Evolutionary conservation across 2,797 vertebrate species (phyloP).

Genomic region (Vireo griseus): DNA sequence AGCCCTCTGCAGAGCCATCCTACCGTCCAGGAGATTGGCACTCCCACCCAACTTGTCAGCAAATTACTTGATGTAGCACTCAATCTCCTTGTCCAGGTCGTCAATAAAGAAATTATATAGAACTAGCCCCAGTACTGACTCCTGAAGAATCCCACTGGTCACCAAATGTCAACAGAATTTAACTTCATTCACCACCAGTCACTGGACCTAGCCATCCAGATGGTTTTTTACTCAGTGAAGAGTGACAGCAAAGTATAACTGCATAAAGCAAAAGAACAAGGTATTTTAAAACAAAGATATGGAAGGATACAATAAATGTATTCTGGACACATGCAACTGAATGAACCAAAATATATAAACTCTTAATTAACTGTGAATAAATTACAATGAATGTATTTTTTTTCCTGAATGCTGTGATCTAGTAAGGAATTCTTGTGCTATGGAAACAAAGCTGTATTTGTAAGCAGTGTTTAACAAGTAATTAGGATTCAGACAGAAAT

Average conservation of each 20-base stretch:
- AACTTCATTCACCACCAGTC: background rate
- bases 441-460: background rate
- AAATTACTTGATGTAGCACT: background rate
- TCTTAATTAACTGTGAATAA: background rate
- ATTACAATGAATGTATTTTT: background rate
- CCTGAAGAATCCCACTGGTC: background rate
- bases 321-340: background rate
- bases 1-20: background rate
- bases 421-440: background rate
- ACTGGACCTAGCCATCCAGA: too few relatives aligned
- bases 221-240: background rate
- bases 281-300: background rate
- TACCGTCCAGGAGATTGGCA: background rate
- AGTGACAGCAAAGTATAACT: background rate
- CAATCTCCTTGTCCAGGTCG: background rate
- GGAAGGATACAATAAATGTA: background rate
- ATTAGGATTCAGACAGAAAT: background rate
- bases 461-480: background rate
- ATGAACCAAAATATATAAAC: background rate
- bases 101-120: background rate
- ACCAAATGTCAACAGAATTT: fast-evolving
- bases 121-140: background rate
- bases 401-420: background rate
- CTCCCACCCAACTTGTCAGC: fast-evolving
- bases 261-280: background rate